Base-by-base conservation (phyloP, 2,888 invertebrate genomes). In the Lampropteryx suffumata region DNA sequence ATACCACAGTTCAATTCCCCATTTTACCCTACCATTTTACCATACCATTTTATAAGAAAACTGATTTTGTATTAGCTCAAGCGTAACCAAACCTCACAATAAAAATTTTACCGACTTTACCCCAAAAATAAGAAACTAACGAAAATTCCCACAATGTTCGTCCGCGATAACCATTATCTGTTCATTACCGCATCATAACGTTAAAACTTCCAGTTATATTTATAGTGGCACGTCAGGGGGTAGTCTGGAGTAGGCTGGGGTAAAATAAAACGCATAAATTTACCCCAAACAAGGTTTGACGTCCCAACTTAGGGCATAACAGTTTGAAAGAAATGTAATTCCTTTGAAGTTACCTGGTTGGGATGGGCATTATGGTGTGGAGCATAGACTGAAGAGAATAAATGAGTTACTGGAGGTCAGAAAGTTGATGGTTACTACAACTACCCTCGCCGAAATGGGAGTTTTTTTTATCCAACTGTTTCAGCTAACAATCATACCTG, bases 211-310 rank as follows among this genome's bases (percentile, higher is more conserved):
- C 46, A 13, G 34, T 53, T 44, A 41, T 48, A 44, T 53, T 53
- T 35, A 48, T 4, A 17, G 17, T 17, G 17, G 35, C 51, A 43
- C 50, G 59, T 66, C 63, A 40, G 50, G 34, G 48, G 58, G 52
- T 47, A 57, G 17, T 17, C 48, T 47, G 21, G 36, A 35, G 12
- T 10, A 54, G 47, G 50, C 56, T 50, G 54, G 66, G 65, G 64
- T 64, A 63, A 67, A 72, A 79, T 78, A 79, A 79, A 76, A 71
- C 63, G 65, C 64, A 73, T 76, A 77, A 79, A 74, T 76, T 75
- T 67, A 50, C 60, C 57, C 59, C 60, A 69, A 71, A 72, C 67
- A 73, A 69, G 68, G 64, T 73, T 73, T 76, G 74, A 78, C 74
- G 71, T 61, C 48, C 67, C 50, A 80, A 80, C 65, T 80, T 79